phyloP scores from a whole-genome alignment of 1,140 invertebrate species.

The Heliothis virescens region DNA sequence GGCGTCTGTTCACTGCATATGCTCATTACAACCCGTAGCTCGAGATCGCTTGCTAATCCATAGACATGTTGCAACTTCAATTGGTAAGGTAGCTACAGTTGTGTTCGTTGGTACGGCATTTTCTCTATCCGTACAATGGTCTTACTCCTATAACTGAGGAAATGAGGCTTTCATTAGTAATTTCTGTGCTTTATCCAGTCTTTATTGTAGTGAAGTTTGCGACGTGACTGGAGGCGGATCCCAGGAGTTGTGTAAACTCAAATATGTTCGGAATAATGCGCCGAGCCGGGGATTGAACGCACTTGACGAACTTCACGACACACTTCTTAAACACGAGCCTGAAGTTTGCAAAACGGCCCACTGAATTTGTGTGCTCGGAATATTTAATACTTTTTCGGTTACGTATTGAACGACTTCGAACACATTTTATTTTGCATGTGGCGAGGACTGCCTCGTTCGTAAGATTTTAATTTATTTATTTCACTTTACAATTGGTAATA shows the following conservation, averaged over 20 bases:
- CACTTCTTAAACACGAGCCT: conserved; percentile 11
- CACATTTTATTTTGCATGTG: no score
- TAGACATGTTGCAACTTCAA: no score
- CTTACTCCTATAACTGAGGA: no score
- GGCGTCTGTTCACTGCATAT: not conserved
- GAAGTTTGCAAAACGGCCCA: not conserved
- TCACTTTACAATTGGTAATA: no score
- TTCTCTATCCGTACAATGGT: not conserved
- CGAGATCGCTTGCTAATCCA: not conserved
- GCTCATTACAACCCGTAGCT: not conserved
- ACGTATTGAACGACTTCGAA: no score
- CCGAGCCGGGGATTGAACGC: not conserved
- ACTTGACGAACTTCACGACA: conserved; percentile 4
- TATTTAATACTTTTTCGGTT: not conserved
- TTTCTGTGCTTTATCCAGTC: conserved; percentile 8
- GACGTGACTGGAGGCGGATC: conserved; percentile 8
- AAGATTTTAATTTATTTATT: no score
- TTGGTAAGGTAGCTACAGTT: no score
- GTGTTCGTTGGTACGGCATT: not conserved
- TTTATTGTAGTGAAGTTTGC: conserved; percentile 28
- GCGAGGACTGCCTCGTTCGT: no score
- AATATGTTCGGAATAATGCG: conserved; percentile 39
- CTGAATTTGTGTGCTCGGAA: conserved; percentile 7
- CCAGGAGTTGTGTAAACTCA: conserved; percentile 13
- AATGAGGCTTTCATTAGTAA: not conserved